Percentiles rank a stretch among this genome's conserved stretches.
These are phyloP conservation scores for Drosophila pectinifera DNA, from an alignment of 1,140 invertebrate genomes.

Conservation along the genomic window DNA sequence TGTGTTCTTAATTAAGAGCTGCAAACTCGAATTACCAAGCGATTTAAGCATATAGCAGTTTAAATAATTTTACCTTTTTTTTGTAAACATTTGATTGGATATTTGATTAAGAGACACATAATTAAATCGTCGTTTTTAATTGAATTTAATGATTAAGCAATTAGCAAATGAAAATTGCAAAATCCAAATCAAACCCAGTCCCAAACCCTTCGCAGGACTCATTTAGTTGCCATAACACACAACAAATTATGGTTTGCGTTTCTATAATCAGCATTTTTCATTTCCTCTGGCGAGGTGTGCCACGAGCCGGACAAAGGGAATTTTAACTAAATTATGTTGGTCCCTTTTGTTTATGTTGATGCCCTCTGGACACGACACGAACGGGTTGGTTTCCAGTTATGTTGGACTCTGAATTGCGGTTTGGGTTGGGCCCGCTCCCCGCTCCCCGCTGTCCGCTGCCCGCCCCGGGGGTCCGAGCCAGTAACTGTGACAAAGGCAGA, in stretches of 20 bases:
- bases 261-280: slow-evolving; percentile 52
- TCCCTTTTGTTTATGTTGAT: slow-evolving; percentile 60
- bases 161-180: slow-evolving; percentile 50
- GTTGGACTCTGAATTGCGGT: slow-evolving; percentile 5
- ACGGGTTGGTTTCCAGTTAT: slow-evolving; percentile 26
- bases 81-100: slow-evolving; percentile 34
- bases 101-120: slow-evolving; percentile 46
- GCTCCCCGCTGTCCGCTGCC: background rate
- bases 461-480: background rate
- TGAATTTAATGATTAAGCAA: slow-evolving; percentile 50
- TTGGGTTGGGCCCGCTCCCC: slow-evolving; percentile 27
- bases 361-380: slow-evolving; percentile 57
- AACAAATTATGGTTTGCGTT: slow-evolving; percentile 51
- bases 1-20: slow-evolving; percentile 20
- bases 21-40: slow-evolving; percentile 17
- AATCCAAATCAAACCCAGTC: slow-evolving; percentile 31
- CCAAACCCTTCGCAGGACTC: slow-evolving; percentile 10
- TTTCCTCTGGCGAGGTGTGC: slow-evolving; percentile 41
- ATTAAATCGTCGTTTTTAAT: slow-evolving; percentile 45
- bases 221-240: slow-evolving; percentile 27
- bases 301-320: slow-evolving; percentile 47
- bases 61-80: slow-evolving; percentile 18
- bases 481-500: slow-evolving; percentile 29
- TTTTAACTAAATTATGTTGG: slow-evolving; percentile 70
- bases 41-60: slow-evolving; percentile 20